Base-by-base conservation (phyloP, 2,113 vertebrate species). In the Tiliqua scincoides region DNA sequence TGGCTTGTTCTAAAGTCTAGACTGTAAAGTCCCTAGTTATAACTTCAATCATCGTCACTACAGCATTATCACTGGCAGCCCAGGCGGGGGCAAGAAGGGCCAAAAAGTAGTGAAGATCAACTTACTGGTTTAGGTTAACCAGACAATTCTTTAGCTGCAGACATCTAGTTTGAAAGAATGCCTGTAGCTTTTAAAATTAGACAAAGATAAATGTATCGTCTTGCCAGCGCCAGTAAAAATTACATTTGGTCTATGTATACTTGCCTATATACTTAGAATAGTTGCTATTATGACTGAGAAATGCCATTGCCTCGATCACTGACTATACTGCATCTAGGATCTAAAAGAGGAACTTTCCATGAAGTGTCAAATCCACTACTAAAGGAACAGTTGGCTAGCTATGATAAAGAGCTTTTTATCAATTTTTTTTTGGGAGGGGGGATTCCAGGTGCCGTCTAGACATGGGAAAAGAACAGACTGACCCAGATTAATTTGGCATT, bases 391-490 rank as follows among this genome's bases (percentile, higher is more conserved):
- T n/a, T 83, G 70, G 23, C 57, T 40, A 35, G 25, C 71, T 83
- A 10, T 63, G 70, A 74, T 15, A 72, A n/a, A 37, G 35, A 81
- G 40, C 9, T 35, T 82, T 83, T 61, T 83, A 73, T 73, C 30
- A 3, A 62, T 7, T 30, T 43, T 48, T 9, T 83, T 74, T 74
- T 74, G 18, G 35, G 62, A 74, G 30, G 43, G 43, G 43, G 18
- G 35, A 43, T 74, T 83, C 59, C 82, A 83, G 71, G 71, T 74
- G 82, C 70, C 61, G 82, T 83, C 82, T 83, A 83, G 82, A 83
- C 71, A 83, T 30, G 57, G 7, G 18, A 74, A 81, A 74, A 83
- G 57, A 74, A 83, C 82, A 83, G 37, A 63, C 27, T 74, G 82
- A 63, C 82, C 82, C 71, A 30, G 71, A 74, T 74, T 83, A 48